Evolutionary conservation across 1,140 invertebrate genomes (phyloP).

Genomic region (Oncopeltus fasciatus): DNA sequence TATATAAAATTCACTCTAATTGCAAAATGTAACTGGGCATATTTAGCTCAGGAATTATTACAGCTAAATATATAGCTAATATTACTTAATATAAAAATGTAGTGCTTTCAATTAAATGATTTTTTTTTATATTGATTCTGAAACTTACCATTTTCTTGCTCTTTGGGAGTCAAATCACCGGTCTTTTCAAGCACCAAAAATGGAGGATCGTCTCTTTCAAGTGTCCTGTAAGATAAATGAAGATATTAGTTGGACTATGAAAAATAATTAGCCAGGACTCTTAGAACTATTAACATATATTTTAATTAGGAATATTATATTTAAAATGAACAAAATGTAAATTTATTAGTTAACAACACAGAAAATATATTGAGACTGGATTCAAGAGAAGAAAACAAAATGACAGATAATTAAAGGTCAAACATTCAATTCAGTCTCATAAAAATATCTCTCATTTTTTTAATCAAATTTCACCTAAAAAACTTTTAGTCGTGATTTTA

Average conservation of each 20-base stretch:
- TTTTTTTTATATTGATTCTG: no score
- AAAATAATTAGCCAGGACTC: not conserved
- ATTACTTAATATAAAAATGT: no score
- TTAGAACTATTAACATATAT: not conserved
- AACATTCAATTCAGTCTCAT: no score
- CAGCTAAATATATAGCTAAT: no score
- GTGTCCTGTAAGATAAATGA: not conserved
- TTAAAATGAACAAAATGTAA: not conserved
- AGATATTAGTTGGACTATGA: not conserved
- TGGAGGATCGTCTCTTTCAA: slow-evolving; percentile 12
- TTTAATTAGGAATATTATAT: not conserved
- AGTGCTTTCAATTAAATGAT: no score
- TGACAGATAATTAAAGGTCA: not conserved
- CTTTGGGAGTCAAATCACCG: slow-evolving; percentile 13
- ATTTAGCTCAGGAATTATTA: no score
- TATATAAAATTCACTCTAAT: no score
- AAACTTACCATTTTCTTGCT: slow-evolving; percentile 15
- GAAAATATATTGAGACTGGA: not conserved
- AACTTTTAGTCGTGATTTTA: no score
- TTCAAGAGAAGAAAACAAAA: not conserved
- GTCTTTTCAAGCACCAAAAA: slow-evolving; percentile 6
- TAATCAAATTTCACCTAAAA: no score
- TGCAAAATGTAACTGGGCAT: no score
- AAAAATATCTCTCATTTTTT: no score
- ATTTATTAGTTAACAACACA: not conserved